Percentiles rank a stretch among this genome's conserved stretches.
Evolutionary conservation across 2,113 vertebrate genomes (phyloP).

Genomic region (Gambusia holbrooki): DNA sequence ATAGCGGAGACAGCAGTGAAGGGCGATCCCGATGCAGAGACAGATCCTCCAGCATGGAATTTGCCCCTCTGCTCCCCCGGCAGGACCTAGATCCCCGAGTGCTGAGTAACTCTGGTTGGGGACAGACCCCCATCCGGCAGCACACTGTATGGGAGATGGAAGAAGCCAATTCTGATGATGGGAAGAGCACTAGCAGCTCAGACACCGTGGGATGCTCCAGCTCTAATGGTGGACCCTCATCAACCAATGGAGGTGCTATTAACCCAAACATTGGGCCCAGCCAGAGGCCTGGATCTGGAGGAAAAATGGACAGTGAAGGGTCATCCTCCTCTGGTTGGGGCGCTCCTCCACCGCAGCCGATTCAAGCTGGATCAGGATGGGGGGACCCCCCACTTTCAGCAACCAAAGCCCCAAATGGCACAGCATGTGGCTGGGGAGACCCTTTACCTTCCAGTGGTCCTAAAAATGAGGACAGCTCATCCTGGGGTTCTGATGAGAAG

Average conservation of each 20-base stretch:
- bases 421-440: conserved; percentile 88
- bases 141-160: conserved; percentile 99
- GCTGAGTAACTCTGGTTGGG: conserved; percentile 96
- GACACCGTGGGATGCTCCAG: conserved; percentile 86
- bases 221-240: conserved; percentile 58
- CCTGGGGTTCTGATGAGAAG: conserved; percentile 94
- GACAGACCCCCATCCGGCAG: conserved; percentile 96
- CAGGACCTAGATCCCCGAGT: conserved; percentile 95
- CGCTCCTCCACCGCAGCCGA: conserved; percentile 82
- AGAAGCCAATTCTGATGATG: conserved; percentile 84
- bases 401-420: conserved; percentile 86
- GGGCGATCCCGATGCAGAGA: conserved; percentile 78
- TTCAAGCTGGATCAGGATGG: conserved; percentile 79
- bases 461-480: conserved; percentile 84
- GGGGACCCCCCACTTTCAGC: conserved; percentile 83
- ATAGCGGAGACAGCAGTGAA: conserved; percentile 88
- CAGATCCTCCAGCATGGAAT: conserved; percentile 81
- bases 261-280: conserved; percentile 67
- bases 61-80: conserved; percentile 84
- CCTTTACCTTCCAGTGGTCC: conserved; percentile 79
- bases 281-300: conserved; percentile 89
- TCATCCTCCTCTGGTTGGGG: conserved; percentile 91
- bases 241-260: conserved; percentile 60
- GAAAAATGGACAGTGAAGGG: conserved; percentile 88
- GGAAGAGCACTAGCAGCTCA: conserved; percentile 87